Percentiles rank a stretch among this genome's conserved stretches.
These are phyloP conservation scores for Solen grandis DNA, from an alignment of 1,140 invertebrate species.

Conservation along the genomic window DNA sequence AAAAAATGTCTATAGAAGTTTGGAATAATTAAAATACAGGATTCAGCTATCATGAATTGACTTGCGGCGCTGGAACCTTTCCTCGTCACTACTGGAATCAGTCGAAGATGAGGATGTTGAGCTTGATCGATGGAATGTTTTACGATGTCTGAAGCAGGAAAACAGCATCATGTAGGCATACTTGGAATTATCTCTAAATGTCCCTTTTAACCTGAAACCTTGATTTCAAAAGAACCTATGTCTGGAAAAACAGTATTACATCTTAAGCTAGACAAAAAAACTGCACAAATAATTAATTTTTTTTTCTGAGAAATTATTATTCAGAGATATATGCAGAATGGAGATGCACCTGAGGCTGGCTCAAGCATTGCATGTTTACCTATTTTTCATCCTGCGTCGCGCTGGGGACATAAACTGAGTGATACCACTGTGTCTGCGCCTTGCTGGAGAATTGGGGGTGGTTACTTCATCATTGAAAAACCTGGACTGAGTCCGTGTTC, in stretches of 20 bases:
- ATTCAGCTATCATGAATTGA: slow-evolving; percentile 80
- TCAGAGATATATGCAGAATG: too few relatives aligned
- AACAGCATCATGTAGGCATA: not conserved
- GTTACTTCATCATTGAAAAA: slow-evolving; percentile 50
- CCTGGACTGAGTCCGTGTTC: slow-evolving; percentile 13
- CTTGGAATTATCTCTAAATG: not conserved
- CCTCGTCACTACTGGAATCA: slow-evolving; percentile 80
- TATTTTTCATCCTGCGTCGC: slow-evolving; percentile 40
- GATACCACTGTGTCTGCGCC: slow-evolving; percentile 37
- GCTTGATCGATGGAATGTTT: slow-evolving; percentile 79
- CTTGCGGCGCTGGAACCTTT: slow-evolving; percentile 81
- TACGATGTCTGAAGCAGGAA: slow-evolving; percentile 67
- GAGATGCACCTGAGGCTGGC: too few relatives aligned
- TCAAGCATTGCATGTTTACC: too few relatives aligned
- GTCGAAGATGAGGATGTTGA: slow-evolving; percentile 66
- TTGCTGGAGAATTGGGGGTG: slow-evolving; percentile 57
- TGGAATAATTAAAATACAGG: too few relatives aligned
- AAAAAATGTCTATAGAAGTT: not conserved
- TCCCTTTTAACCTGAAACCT: not conserved
- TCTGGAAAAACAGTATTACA: not conserved
- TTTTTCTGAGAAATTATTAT: too few relatives aligned
- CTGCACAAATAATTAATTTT: too few relatives aligned
- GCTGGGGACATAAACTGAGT: slow-evolving; percentile 67
- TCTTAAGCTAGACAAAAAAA: too few relatives aligned
- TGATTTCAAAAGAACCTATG: not conserved